A percentile compares a stretch with the other conserved stretches of the same genome.
phyloP scores from a whole-genome alignment of 2,888 invertebrate species.

The Caenorhabditis angaria region DNA sequence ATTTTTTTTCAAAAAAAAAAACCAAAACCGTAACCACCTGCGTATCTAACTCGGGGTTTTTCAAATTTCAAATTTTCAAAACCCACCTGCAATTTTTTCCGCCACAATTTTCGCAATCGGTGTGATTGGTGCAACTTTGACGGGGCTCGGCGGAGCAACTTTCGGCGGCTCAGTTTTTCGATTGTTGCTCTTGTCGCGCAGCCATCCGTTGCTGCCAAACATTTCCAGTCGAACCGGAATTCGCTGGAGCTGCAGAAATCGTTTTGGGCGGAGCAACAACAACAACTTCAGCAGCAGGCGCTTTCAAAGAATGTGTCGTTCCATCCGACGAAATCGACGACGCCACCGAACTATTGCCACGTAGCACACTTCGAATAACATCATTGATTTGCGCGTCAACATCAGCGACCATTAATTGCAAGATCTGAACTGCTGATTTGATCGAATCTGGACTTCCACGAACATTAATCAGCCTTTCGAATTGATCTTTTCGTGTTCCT shows the following conservation, averaged over 20 bases:
- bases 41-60: background rate
- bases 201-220: slow-evolving; percentile 79
- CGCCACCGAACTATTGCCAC: slow-evolving; percentile 40
- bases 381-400: slow-evolving; percentile 79
- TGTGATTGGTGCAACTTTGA: background rate
- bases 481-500: slow-evolving; percentile 80
- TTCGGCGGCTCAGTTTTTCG: background rate
- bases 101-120: slow-evolving; percentile 1
- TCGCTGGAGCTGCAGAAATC: slow-evolving; percentile 76
- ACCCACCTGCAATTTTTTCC: background rate
- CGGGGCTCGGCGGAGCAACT: background rate
- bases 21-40: too few species aligned
- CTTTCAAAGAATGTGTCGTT: slow-evolving; percentile 9
- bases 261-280: slow-evolving; percentile 68
- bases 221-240: slow-evolving; percentile 85
- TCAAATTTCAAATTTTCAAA: background rate
- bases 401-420: slow-evolving; percentile 90
- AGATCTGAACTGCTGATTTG: slow-evolving; percentile 84
- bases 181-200: slow-evolving; percentile 77
- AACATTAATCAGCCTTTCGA: slow-evolving; percentile 89
- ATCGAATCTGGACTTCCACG: slow-evolving; percentile 75
- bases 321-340: slow-evolving; percentile 48
- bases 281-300: slow-evolving; percentile 12
- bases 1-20: too few species aligned
- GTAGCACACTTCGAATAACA: slow-evolving; percentile 40